Evolutionary conservation across 2,797 vertebrate genomes (phyloP), one percentile per base, ranked within the genome.

Genomic region (Gymnothorax reevesii): DNA sequence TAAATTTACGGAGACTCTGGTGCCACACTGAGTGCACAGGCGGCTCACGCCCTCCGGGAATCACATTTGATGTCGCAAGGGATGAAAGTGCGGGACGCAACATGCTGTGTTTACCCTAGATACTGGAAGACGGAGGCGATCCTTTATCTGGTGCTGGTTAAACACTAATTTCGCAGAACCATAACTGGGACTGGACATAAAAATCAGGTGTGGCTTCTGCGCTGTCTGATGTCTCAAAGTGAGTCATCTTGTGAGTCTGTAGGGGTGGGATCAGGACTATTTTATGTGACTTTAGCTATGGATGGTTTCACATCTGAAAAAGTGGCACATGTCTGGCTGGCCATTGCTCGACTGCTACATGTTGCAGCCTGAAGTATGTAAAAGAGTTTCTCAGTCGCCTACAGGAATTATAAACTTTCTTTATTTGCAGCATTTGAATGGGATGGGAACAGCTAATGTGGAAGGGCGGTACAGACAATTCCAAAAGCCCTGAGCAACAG

Each of bases 21-120:
- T 54, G 75, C 75, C 75, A 54, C 13, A 20, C 33, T 79, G 75
- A 54, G 49, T 17, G 17, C 49, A 54, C 49, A 79, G 75, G 12
- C 17, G 17, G 15, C 7, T 7, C 33, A 79, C 75, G 17, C 75
- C 75, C 33, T 17, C 71, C 75, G 13, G 13, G 22, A 69, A 1
- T 52, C 49, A 13, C 17, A 54, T 79, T 79, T 79, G 75, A 79
- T 52, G 75, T 79, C 54, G 75, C 75, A 52, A 79, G 42, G 54
- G 75, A 79, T 79, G 17, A 54, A 79, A 79, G 75, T 79, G 75
- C 17, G 15, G 75, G 75, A 79, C 22, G 52, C 42, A 54, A 42
- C 75, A 42, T 52, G 75, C 75, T 79, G 75, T 79, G 75, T 79
- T 52, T 79, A 79, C 75, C 9, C 33, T 79, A 79, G 75, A 54